Percentiles rank a stretch among this genome's conserved stretches.
Conservation (phyloP, 1,140 invertebrate species). For the Drosophila grimshawi region DNA sequence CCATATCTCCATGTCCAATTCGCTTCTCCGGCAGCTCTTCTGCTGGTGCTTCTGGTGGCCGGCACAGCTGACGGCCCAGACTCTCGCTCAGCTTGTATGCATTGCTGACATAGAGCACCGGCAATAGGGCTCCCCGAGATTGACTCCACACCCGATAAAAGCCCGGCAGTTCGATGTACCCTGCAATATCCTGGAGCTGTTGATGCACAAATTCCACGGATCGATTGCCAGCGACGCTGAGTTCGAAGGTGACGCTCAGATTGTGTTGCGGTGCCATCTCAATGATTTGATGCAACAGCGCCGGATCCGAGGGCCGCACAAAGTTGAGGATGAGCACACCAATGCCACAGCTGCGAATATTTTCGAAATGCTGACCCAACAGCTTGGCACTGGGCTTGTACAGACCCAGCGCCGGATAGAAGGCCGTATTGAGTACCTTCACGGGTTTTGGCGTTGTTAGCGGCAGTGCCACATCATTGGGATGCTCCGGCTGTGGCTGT, state of each 20-base stretch:
- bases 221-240: slow-evolving; percentile 75
- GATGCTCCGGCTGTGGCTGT: slow-evolving; percentile 54
- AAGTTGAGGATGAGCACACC: slow-evolving; percentile 76
- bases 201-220: slow-evolving; percentile 71
- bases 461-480: slow-evolving; percentile 61
- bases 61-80: slow-evolving; percentile 85
- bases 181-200: slow-evolving; percentile 66
- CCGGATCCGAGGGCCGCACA: slow-evolving; percentile 49
- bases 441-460: slow-evolving; percentile 60
- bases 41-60: slow-evolving; percentile 76
- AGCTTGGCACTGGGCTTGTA: slow-evolving; percentile 76
- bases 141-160: slow-evolving; percentile 85
- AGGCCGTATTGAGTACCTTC: slow-evolving; percentile 74
- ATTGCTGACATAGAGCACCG: slow-evolving; percentile 87
- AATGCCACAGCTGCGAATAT: slow-evolving; percentile 77
- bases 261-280: slow-evolving; percentile 76
- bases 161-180: slow-evolving; percentile 82
- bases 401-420: slow-evolving; percentile 77
- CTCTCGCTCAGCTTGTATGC: slow-evolving; percentile 86
- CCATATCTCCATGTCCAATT: slow-evolving; percentile 11
- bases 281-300: slow-evolving; percentile 66
- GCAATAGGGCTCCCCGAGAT: slow-evolving; percentile 76
- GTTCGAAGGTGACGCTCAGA: slow-evolving; percentile 76
- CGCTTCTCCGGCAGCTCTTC: slow-evolving; percentile 70
- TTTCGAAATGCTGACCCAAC: slow-evolving; percentile 77